Percentiles rank a stretch among this genome's conserved stretches.
phyloP scores from a whole-genome alignment of 2,113 vertebrate species.

The Pogonocichla stellata region DNA sequence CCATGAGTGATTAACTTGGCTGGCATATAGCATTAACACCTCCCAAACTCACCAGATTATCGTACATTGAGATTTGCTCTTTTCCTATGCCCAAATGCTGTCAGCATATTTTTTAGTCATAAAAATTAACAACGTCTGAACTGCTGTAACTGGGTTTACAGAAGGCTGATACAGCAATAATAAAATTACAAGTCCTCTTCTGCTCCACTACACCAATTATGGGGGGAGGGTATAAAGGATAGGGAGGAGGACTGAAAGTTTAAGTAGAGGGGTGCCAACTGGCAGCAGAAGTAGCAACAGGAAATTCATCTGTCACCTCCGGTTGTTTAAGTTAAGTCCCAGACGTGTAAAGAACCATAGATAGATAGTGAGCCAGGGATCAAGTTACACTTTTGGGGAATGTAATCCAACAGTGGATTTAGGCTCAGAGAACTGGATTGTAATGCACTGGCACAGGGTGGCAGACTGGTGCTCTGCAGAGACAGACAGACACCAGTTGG shows the following conservation, averaged over 20 bases:
- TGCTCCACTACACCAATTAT: neutral
- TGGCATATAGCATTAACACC: neutral
- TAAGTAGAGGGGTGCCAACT: neutral
- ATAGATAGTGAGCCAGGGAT: neutral
- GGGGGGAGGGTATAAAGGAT: neutral
- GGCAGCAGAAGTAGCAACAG: neutral
- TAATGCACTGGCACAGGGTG: neutral
- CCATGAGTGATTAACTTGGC: conserved; percentile 18
- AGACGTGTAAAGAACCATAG: neutral
- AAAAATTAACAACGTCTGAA: conserved; percentile 30
- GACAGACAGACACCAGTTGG: neutral
- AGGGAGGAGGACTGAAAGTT: neutral
- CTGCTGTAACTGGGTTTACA: conserved; percentile 3
- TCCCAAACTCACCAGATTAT: conserved; percentile 10
- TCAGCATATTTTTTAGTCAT: conserved; percentile 34
- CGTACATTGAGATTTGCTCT: conserved; percentile 18
- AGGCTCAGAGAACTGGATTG: neutral
- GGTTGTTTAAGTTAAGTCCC: neutral
- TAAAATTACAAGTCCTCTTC: conserved; percentile 4
- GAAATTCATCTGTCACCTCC: neutral
- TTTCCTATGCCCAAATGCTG: neutral
- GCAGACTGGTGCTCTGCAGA: neutral
- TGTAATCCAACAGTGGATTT: neutral
- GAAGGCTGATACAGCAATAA: conserved; percentile 34
- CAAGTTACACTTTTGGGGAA: neutral